phyloP scores from a whole-genome alignment of 2,888 invertebrate species.

The Amphipoea oculea region DNA sequence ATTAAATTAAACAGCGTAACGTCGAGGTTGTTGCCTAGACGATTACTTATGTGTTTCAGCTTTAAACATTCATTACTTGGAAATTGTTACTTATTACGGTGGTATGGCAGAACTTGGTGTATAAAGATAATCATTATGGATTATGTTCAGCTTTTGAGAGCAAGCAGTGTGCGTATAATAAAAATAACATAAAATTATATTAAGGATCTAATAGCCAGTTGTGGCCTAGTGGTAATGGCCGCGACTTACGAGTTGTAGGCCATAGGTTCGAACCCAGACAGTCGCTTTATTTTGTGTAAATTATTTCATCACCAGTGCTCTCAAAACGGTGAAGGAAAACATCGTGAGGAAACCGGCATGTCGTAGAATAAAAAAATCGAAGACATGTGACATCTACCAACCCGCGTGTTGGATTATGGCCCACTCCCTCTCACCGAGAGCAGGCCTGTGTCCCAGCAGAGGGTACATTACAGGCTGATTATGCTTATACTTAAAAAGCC shows the following conservation, averaged over 20 bases:
- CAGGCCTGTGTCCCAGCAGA: not conserved
- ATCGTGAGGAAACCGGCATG: not conserved
- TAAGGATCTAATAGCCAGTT: conserved; percentile 23
- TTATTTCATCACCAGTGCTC: not conserved
- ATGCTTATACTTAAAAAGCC: conserved; percentile 23
- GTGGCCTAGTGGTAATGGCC: not conserved
- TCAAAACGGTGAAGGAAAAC: not conserved
- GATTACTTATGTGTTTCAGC: conserved; percentile 56
- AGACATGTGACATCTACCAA: not conserved
- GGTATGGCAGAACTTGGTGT: conserved; percentile 48
- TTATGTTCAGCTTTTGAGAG: conserved; percentile 46
- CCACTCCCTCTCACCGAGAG: not conserved
- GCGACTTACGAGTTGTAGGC: not conserved
- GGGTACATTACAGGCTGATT: not conserved
- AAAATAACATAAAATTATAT: conserved; percentile 55
- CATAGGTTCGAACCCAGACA: not conserved
- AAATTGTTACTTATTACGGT: conserved; percentile 51
- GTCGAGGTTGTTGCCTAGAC: conserved; percentile 51
- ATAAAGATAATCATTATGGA: conserved; percentile 62
- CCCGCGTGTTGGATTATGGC: not conserved
- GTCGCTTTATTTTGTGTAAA: not conserved
- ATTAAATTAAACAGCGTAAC: conserved; percentile 65
- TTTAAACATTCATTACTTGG: conserved; percentile 63
- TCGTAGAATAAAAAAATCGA: no score
- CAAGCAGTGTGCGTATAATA: conserved; percentile 39